Evolutionary conservation across 2,113 vertebrate species (phyloP).

Genomic region (Pygoscelis adeliae): DNA sequence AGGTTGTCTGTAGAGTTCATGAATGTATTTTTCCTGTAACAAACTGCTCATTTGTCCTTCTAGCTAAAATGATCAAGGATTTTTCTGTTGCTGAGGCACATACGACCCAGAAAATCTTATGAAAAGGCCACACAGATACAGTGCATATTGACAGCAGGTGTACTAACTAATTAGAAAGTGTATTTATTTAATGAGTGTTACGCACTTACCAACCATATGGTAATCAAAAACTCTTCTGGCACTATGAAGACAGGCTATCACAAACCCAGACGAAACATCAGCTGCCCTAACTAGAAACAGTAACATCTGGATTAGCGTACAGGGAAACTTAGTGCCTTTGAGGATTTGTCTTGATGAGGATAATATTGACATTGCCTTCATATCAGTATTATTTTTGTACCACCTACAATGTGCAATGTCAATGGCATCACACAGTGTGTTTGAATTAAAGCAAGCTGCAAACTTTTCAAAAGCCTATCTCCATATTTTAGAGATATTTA

Average conservation of each 20-base stretch:
- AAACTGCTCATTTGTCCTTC: not conserved
- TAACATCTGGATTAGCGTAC: constrained; percentile 1
- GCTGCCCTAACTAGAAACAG: not conserved
- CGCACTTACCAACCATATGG: not conserved
- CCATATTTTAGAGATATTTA: not conserved
- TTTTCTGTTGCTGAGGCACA: not conserved
- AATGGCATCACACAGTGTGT: not conserved
- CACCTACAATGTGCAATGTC: not conserved
- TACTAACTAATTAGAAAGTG: not conserved
- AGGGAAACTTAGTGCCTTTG: not conserved
- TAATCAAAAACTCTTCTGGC: not conserved
- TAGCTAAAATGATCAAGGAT: not conserved
- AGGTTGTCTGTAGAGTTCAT: not conserved
- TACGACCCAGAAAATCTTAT: not conserved
- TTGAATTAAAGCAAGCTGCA: not conserved
- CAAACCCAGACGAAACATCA: not conserved
- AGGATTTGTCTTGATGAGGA: constrained; percentile 33
- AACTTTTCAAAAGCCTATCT: not conserved
- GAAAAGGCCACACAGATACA: not conserved
- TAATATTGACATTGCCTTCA: not conserved
- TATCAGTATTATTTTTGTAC: constrained; percentile 11
- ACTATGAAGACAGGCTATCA: not conserved
- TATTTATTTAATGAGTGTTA: not conserved
- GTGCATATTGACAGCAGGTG: not conserved
- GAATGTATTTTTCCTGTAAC: not conserved